Evolutionary conservation across 1,140 invertebrate species (phyloP).

Genomic region (Cryptotermes secundus): DNA sequence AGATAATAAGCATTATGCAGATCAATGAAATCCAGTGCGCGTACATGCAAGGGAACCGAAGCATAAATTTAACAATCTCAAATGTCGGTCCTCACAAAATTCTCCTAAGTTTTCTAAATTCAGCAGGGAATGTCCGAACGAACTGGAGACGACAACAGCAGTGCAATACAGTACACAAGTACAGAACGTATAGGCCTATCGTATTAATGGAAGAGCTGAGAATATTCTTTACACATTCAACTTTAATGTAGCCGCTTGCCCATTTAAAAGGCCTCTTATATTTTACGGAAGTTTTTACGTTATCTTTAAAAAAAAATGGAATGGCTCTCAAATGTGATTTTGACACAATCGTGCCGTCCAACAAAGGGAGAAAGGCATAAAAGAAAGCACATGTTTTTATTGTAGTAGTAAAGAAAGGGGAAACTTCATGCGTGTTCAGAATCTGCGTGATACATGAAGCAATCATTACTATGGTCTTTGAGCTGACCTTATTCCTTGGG

Average conservation of each 20-base stretch:
- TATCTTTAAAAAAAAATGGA: background rate
- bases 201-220: no score
- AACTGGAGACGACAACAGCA: background rate
- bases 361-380: background rate
- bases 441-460: conserved; percentile 15
- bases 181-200: no score
- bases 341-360: background rate
- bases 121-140: no score
- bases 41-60: no score
- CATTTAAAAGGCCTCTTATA: background rate
- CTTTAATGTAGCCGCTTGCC: background rate
- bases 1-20: no score
- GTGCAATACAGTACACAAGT: background rate
- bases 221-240: background rate
- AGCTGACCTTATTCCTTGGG: background rate
- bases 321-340: background rate
- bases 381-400: conserved; percentile 1
- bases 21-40: no score
- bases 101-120: no score
- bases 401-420: background rate
- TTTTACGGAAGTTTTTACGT: background rate
- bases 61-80: no score
- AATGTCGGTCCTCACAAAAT: no score
- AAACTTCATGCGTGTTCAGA: background rate
- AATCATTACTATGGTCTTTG: background rate